Base-by-base conservation (phyloP, 2,888 invertebrate genomes). In the Podabrus alpinus region DNA sequence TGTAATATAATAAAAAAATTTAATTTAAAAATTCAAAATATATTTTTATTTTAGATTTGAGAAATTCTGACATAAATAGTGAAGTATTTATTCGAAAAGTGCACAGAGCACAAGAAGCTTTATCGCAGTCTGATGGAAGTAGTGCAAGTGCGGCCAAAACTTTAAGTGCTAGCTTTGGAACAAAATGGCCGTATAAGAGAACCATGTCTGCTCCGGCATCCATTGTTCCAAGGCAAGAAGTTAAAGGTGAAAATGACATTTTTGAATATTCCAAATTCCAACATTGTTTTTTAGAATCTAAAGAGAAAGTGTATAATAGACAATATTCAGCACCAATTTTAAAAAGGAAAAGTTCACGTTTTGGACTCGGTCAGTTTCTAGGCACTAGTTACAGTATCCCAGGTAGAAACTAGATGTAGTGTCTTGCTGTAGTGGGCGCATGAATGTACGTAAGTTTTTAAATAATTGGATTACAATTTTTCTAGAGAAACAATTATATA, bases 251-350 rank as follows among this genome's bases (percentile, higher is more conserved):
- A 17, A 29, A 45, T 16, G 2, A 29, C n/a, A 24, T 17, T 25
- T 62, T 66, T 71, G 2, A n/a, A 60, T 61, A 45, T 59, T 11
- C 16, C 24, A 11, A 24, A 74, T 24, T 25, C 15, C 19, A 21
- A 59, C 7, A 60, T 59, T 15, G 7, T 61, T n/a, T 81, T 82
- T 72, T 80, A 84, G 87, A 86, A 81, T 83, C 90, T 89, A 95
- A 94, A 86, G 96, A 96, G 87, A 95, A 95, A 87, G 92, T 94
- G 81, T 95, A 95, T 88, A 94, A 92, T 83, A 93, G 98, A 9
- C 98, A 98, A 89, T 95, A 96, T 87, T 97, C 97, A 16, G 97
- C 97, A 66, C 97, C 98, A n/a, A 93, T 97, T 84, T 91, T 97
- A 83, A 96, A 96, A 88, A 91, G 97, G 88, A 97, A 96, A 90